phyloP scores from a whole-genome alignment of 2,113 vertebrate genomes.

The Protobothrops flavoviridis region DNA sequence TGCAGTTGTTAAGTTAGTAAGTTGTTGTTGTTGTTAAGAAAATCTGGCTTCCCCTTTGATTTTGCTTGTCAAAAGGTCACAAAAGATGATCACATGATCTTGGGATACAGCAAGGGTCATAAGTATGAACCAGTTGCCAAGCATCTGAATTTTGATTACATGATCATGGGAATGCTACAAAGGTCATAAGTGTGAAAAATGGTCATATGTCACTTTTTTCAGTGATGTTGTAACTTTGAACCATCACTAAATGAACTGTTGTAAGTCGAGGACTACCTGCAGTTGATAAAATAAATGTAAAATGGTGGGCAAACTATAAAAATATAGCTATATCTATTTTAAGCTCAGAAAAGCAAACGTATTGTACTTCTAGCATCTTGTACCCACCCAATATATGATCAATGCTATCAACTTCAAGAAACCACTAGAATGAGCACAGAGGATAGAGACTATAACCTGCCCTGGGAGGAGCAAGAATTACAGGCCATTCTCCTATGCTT shows the following conservation, averaged over 20 bases:
- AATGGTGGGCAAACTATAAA: background rate
- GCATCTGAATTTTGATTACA: background rate
- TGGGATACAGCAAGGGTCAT: background rate
- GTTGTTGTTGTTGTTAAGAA: background rate
- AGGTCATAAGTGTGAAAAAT: background rate
- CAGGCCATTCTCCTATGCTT: background rate
- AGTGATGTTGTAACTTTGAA: background rate
- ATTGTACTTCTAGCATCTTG: background rate
- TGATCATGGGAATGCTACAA: background rate
- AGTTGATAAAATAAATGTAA: background rate
- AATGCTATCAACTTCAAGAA: background rate
- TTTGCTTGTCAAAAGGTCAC: background rate
- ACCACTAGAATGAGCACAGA: background rate
- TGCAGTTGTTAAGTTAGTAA: background rate
- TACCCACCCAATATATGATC: background rate
- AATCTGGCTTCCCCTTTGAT: background rate
- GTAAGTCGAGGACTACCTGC: background rate
- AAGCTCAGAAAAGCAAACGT: background rate
- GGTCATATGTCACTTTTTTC: background rate
- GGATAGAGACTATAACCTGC: background rate
- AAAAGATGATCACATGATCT: background rate
- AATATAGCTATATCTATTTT: background rate
- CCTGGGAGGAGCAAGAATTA: background rate
- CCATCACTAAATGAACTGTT: background rate
- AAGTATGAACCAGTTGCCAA: background rate